These are phyloP conservation scores for Crocidura indochinensis DNA, from an alignment of 2,797 vertebrate species.

Conservation along the genomic window DNA sequence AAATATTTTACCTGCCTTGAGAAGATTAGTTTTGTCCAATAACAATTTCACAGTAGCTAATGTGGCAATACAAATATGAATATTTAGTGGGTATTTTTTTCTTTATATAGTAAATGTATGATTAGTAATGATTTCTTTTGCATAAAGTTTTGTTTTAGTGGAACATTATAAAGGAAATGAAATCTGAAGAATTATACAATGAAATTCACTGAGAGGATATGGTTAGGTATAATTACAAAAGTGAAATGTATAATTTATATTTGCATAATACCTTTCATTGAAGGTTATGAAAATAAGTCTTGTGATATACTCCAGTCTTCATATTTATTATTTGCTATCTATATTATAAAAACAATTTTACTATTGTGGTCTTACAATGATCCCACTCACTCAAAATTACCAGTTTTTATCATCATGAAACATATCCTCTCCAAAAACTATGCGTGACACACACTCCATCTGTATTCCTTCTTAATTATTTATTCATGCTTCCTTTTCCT, in stretches of 20 bases:
- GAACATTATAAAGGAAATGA: conserved; percentile 73
- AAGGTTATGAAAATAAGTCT: conserved; percentile 73
- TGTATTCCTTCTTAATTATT: conserved; percentile 32
- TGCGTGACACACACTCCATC: not conserved
- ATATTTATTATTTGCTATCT: conserved; percentile 9
- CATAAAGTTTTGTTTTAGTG: conserved; percentile 54
- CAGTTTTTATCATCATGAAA: not conserved
- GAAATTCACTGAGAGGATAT: conserved; percentile 76
- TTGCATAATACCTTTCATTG: conserved; percentile 69
- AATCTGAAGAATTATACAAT: conserved; percentile 79
- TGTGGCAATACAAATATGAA: conserved; percentile 79
- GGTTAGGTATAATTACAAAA: conserved; percentile 80
- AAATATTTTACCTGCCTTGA: conserved; percentile 84
- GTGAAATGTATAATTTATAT: conserved; percentile 69
- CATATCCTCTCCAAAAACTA: not conserved
- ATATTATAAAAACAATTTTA: conserved; percentile 35
- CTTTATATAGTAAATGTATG: conserved; percentile 71
- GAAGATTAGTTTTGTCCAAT: conserved; percentile 79
- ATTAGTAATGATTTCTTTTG: conserved; percentile 82
- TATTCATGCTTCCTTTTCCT: conserved; percentile 46
- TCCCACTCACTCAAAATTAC: conserved; percentile 34
- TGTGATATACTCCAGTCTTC: conserved; percentile 3
- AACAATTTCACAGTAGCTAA: conserved; percentile 82
- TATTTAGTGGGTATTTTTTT: conserved; percentile 79
- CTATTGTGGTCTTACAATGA: not conserved